A percentile compares a stretch with the other conserved stretches of the same genome.
phyloP scores from a whole-genome alignment of 2,888 invertebrate genomes.

The Apantesis nais region DNA sequence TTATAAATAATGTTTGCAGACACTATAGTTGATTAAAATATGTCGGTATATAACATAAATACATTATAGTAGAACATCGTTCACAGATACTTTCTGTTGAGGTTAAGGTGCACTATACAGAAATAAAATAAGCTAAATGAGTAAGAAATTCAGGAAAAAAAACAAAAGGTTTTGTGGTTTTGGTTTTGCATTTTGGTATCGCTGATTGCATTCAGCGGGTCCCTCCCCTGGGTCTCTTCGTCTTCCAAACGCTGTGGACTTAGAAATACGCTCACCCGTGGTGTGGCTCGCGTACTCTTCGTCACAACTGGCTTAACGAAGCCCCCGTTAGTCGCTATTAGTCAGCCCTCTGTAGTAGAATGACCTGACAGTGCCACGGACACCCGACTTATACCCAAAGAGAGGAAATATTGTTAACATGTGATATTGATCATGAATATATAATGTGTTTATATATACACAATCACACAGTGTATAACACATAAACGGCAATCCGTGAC shows the following conservation, averaged over 20 bases:
- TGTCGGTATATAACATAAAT: too few relatives aligned
- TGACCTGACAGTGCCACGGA: conserved; percentile 17
- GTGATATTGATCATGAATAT: too few relatives aligned
- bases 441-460: too few relatives aligned
- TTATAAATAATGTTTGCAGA: too few relatives aligned
- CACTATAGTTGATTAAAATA: too few relatives aligned
- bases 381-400: conserved; percentile 17
- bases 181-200: neutral
- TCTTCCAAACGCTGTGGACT: conserved; percentile 2
- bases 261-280: conserved; percentile 4
- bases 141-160: neutral
- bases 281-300: neutral
- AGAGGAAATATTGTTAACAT: neutral
- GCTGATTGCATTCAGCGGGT: neutral
- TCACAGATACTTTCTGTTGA: too few relatives aligned
- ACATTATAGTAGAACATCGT: too few relatives aligned
- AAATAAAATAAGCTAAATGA: neutral
- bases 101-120: too few relatives aligned
- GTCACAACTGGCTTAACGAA: conserved; percentile 4
- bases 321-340: conserved; percentile 13
- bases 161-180: neutral
- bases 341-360: conserved; percentile 14
- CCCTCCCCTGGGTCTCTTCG: conserved; percentile 2
- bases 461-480: too few relatives aligned
- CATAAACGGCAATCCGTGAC: conserved; percentile 15